Conservation (phyloP, 1,140 invertebrate species). For the Camponotus pennsylvanicus region DNA sequence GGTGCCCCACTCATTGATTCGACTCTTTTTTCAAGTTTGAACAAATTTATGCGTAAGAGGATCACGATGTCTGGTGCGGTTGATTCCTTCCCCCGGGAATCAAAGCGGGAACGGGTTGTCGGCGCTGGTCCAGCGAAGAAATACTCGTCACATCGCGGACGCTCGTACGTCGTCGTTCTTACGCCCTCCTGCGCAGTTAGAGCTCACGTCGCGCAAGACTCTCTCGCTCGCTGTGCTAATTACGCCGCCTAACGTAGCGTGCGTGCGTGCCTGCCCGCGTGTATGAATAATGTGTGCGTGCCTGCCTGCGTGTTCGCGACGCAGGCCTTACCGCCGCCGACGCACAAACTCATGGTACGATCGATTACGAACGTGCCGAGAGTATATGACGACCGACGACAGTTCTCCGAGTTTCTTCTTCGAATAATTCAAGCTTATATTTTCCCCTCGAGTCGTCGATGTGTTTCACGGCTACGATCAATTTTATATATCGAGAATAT, state of each 20-base stretch:
- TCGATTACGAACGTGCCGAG: conserved; percentile 47
- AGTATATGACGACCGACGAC: conserved; percentile 38
- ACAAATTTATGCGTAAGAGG: background rate
- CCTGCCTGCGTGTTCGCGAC: conserved; percentile 70
- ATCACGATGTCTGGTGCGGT: background rate
- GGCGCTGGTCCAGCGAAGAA: conserved; percentile 23
- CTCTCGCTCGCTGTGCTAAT: conserved; percentile 80
- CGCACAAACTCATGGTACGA: conserved; percentile 59
- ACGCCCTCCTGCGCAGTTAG: conserved; percentile 66
- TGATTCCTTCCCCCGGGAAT: background rate
- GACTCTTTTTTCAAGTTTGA: background rate
- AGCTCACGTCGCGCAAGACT: conserved; percentile 73
- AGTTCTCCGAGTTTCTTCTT: conserved; percentile 6
- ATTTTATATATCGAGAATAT: background rate
- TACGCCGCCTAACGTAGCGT: conserved; percentile 79
- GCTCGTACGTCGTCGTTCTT: conserved; percentile 47
- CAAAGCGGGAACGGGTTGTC: background rate
- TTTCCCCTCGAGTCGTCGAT: background rate
- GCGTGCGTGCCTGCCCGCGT: conserved; percentile 71
- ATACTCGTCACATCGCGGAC: conserved; percentile 41
- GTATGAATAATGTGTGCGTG: conserved; percentile 73
- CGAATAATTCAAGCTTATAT: background rate
- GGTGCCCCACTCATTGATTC: background rate
- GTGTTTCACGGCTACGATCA: background rate
- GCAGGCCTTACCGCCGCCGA: conserved; percentile 70